phyloP scores from a whole-genome alignment of 2,888 invertebrate species.

The Drosophila kambysellisi region DNA sequence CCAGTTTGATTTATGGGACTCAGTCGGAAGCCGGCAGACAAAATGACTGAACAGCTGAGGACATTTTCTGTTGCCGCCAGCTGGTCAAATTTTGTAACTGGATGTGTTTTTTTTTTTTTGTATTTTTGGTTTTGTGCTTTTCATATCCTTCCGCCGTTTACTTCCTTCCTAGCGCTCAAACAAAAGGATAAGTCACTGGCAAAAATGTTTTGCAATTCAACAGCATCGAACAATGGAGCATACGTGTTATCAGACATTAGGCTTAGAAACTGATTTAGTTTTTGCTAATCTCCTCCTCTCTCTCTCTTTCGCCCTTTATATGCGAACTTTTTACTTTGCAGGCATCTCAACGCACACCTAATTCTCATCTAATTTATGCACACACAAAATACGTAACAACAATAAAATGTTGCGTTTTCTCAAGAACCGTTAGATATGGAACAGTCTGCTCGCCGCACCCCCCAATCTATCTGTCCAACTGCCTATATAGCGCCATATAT shows the following conservation, averaged over 20 bases:
- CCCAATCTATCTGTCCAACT: constrained; percentile 47
- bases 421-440: constrained; percentile 66
- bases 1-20: constrained; percentile 64
- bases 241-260: constrained; percentile 52
- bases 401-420: constrained; percentile 72
- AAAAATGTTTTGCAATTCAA: constrained; percentile 33
- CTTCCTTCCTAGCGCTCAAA: constrained; percentile 31
- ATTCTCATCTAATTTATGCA: constrained; percentile 61
- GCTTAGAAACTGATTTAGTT: constrained; percentile 19
- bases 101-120: constrained; percentile 4
- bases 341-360: constrained; percentile 49
- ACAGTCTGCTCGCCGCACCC: constrained; percentile 47
- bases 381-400: constrained; percentile 24
- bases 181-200: constrained; percentile 51
- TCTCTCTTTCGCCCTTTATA: constrained; percentile 2
- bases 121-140: constrained; percentile 22
- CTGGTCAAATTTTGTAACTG: constrained; percentile 25
- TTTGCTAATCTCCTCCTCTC: constrained; percentile 38
- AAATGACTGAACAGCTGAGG: constrained; percentile 34
- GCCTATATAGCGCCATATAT: constrained; percentile 17
- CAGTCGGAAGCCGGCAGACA: constrained; percentile 48
- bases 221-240: constrained; percentile 64
- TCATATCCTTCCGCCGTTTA: constrained; percentile 35
- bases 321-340: constrained; percentile 50
- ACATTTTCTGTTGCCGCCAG: constrained; percentile 4